These are phyloP conservation scores for Xenopus borealis DNA, from an alignment of 2,113 vertebrate genomes.

Conservation along the genomic window DNA sequence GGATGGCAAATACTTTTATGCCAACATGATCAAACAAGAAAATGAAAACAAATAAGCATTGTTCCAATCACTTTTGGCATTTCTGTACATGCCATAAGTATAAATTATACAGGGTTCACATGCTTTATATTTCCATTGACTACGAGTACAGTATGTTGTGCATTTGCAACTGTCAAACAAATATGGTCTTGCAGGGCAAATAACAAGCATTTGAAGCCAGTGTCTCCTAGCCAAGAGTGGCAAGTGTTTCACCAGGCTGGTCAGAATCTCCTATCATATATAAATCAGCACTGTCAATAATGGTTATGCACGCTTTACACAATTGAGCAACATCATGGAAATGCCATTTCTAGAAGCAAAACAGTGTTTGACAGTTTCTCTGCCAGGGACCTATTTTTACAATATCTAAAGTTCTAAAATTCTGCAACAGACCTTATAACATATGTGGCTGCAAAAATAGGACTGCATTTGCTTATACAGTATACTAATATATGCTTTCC, in stretches of 20 bases:
- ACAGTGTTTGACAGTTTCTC: not conserved
- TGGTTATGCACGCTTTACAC: not conserved
- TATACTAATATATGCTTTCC: not conserved
- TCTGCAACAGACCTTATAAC: too few relatives aligned
- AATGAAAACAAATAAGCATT: constrained; percentile 11
- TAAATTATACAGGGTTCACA: constrained; percentile 24
- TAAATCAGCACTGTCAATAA: not conserved
- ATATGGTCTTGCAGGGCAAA: not conserved
- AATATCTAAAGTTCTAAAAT: too few relatives aligned
- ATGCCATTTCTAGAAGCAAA: not conserved
- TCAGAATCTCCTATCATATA: too few relatives aligned
- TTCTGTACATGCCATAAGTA: constrained; percentile 35
- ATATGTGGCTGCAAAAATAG: too few relatives aligned
- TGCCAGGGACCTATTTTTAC: not conserved
- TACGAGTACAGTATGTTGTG: constrained; percentile 10
- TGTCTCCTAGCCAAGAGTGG: not conserved
- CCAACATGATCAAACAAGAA: constrained; percentile 35
- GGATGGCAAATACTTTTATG: constrained; percentile 10
- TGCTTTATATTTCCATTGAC: not conserved
- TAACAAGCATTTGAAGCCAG: not conserved
- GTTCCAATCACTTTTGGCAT: constrained; percentile 28
- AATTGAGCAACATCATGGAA: not conserved
- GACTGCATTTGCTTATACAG: too few relatives aligned
- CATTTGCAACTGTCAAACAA: constrained; percentile 23
- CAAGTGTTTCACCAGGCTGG: too few relatives aligned